phyloP scores from a whole-genome alignment of 2,888 invertebrate genomes.

The Pandemis heparana region DNA sequence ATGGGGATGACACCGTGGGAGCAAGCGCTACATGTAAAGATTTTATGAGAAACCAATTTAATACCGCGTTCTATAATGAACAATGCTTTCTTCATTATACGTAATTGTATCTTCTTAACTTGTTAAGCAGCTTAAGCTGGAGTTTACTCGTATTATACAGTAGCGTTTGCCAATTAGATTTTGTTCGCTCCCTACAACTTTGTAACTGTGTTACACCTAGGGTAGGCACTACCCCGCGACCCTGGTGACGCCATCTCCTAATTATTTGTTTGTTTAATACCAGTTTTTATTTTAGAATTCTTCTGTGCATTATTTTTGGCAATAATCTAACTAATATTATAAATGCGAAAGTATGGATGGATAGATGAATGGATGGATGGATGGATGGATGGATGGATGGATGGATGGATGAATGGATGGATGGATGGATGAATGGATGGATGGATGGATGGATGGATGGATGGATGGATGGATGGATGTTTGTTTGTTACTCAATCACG shows the following conservation, averaged over 20 bases:
- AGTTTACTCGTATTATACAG: constrained; percentile 69
- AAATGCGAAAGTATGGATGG: too few relatives aligned
- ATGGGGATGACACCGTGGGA: too few relatives aligned
- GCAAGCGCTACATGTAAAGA: background rate
- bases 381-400: too few relatives aligned
- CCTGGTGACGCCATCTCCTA: background rate
- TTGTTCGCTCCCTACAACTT: constrained; percentile 73
- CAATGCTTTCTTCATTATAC: constrained; percentile 40
- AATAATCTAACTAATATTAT: too few relatives aligned
- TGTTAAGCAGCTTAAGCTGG: constrained; percentile 66
- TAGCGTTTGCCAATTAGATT: constrained; percentile 80
- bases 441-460: too few relatives aligned
- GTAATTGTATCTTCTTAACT: constrained; percentile 57
- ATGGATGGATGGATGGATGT: too few relatives aligned
- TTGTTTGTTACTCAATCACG: too few relatives aligned
- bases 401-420: too few relatives aligned
- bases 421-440: too few relatives aligned
- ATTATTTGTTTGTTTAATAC: background rate
- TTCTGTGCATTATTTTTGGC: too few relatives aligned
- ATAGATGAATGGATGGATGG: too few relatives aligned
- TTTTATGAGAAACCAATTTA: constrained; percentile 1
- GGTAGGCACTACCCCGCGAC: constrained; percentile 44
- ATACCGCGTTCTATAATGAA: constrained; percentile 6
- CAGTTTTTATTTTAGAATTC: too few relatives aligned
- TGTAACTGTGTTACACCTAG: constrained; percentile 68